phyloP scores from a whole-genome alignment of 2,888 invertebrate genomes.

The Caenorhabditis auriculariae region DNA sequence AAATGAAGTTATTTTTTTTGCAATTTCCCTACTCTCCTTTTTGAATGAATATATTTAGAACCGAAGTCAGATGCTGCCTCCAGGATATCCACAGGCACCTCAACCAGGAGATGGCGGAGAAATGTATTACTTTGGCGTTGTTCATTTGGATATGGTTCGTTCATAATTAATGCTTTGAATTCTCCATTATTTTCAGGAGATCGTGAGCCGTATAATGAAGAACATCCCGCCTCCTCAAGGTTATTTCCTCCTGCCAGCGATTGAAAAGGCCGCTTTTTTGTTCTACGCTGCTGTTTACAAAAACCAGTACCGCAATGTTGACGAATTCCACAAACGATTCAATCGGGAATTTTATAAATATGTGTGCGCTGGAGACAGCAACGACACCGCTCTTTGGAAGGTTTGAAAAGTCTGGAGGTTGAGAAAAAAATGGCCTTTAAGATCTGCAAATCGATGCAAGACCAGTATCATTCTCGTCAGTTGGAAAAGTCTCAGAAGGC shows the following conservation, averaged over 20 bases:
- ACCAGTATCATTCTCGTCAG: conserved; percentile 19
- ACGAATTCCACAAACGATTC: conserved; percentile 43
- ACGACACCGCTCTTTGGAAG: conserved; percentile 42
- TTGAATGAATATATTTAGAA: too few species aligned
- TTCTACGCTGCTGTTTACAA: conserved; percentile 44
- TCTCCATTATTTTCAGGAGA: conserved; percentile 11
- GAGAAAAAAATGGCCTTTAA: conserved; percentile 13
- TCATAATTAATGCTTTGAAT: conserved; percentile 7
- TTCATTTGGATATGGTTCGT: conserved; percentile 23
- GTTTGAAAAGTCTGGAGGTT: conserved; percentile 10
- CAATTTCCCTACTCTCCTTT: too few species aligned
- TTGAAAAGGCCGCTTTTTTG: conserved; percentile 49
- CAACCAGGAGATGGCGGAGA: conserved; percentile 5
- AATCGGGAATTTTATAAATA: conserved; percentile 50
- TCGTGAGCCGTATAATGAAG: conserved; percentile 9
- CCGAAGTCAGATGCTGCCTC: background rate
- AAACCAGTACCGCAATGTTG: conserved; percentile 24
- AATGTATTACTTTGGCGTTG: conserved; percentile 38
- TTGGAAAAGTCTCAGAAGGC: conserved; percentile 23
- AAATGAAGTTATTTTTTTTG: too few species aligned
- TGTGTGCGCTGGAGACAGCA: conserved; percentile 19
- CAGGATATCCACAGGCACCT: background rate
- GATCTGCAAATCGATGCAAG: conserved; percentile 47
- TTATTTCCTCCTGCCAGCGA: conserved; percentile 26
- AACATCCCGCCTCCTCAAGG: conserved; percentile 33